These are phyloP conservation scores for Cyanoliseus patagonus DNA, from an alignment of 2,113 vertebrate genomes.

Conservation along the genomic window DNA sequence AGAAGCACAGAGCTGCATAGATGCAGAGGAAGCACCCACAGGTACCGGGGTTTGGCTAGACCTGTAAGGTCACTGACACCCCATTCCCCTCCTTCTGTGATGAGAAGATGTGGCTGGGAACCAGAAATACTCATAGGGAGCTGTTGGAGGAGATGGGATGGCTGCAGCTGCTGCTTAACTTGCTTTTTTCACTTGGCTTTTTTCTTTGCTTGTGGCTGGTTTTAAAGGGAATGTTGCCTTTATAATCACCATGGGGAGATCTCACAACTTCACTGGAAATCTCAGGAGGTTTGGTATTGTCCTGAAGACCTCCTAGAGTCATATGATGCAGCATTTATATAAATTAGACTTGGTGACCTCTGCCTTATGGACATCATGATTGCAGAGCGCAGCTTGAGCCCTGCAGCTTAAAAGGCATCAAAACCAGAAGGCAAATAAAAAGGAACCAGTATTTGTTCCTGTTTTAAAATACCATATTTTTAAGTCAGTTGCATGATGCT, in stretches of 20 bases:
- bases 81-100: background rate
- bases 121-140: background rate
- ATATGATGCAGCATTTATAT: background rate
- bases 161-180: background rate
- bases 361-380: background rate
- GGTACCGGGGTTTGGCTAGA: background rate
- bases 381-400: background rate
- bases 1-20: background rate
- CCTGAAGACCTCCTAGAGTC: background rate
- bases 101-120: background rate
- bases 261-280: background rate
- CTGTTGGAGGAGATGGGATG: background rate
- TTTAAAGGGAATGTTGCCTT: background rate
- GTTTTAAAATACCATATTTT: slow-evolving; percentile 7
- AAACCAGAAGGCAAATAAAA: background rate
- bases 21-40: background rate
- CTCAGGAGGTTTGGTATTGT: background rate
- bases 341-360: background rate
- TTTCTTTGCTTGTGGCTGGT: background rate
- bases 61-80: background rate
- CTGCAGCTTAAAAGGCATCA: background rate
- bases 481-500: background rate
- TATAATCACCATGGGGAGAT: background rate
- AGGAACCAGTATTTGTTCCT: background rate
- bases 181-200: background rate